Evolutionary conservation across 2,797 vertebrate genomes (phyloP).

Genomic region (Phaenicophaeus curvirostris): DNA sequence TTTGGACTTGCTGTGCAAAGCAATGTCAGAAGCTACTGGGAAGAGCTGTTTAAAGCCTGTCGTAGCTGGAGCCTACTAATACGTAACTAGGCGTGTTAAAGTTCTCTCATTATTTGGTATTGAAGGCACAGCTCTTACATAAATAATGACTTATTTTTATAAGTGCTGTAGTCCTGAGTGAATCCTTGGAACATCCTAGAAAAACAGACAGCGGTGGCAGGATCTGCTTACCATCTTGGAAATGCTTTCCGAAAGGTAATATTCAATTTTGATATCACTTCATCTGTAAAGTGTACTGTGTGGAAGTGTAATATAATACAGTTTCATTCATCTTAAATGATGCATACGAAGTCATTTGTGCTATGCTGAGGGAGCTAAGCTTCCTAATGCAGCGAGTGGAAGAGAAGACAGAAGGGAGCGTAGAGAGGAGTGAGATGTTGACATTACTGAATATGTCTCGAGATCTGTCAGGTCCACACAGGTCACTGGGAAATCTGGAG

Average conservation of each 20-base stretch:
- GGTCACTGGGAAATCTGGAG: not conserved
- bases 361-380: not conserved
- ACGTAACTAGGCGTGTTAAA: not conserved
- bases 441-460: not conserved
- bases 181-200: not conserved
- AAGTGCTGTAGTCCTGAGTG: not conserved
- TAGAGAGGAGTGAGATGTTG: not conserved
- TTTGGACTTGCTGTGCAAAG: not conserved
- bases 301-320: conserved; percentile 24
- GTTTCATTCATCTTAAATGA: conserved; percentile 50
- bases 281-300: not conserved
- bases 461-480: conserved; percentile 17
- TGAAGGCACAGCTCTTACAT: not conserved
- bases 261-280: not conserved
- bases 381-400: not conserved
- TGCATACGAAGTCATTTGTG: not conserved
- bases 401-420: not conserved
- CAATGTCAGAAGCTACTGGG: not conserved
- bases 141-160: not conserved
- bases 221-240: not conserved
- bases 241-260: not conserved
- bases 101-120: not conserved
- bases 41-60: not conserved
- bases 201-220: not conserved
- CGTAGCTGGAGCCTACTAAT: not conserved